A percentile compares a stretch with the other conserved stretches of the same genome.
Conservation (phyloP, 2,888 invertebrate genomes). For the Enchytraeus crypticus region DNA sequence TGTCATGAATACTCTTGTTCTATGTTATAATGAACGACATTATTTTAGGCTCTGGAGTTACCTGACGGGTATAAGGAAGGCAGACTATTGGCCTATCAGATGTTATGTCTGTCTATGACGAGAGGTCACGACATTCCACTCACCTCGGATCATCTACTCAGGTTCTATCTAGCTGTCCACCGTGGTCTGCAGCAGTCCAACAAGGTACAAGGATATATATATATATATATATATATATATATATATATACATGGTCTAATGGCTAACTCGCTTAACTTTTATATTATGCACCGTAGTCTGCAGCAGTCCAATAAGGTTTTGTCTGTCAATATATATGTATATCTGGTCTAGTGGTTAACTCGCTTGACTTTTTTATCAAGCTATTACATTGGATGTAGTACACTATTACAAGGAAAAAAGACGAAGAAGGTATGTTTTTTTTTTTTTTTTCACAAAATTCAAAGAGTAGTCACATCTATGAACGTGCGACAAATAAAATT, state of each 20-base stretch:
- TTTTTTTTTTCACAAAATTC: too few relatives aligned
- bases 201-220: neutral
- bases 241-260: neutral
- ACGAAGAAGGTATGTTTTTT: too few relatives aligned
- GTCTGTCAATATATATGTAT: neutral
- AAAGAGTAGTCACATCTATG: too few relatives aligned
- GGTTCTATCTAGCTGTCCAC: constrained; percentile 81
- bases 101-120: constrained; percentile 70
- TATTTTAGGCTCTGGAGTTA: constrained; percentile 60
- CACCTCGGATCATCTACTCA: constrained; percentile 64
- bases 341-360: too few relatives aligned
- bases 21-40: too few relatives aligned
- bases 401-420: too few relatives aligned
- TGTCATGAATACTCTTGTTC: too few relatives aligned
- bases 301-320: constrained; percentile 40
- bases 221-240: neutral
- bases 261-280: too few relatives aligned
- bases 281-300: constrained; percentile 64
- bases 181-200: constrained; percentile 53
- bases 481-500: too few relatives aligned
- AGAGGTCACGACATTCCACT: constrained; percentile 69
- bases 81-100: constrained; percentile 73
- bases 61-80: constrained; percentile 66
- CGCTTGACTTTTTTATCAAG: too few relatives aligned
- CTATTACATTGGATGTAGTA: too few relatives aligned